These are phyloP conservation scores for Chaenogobius annularis DNA, from an alignment of 2,113 vertebrate genomes.

Conservation along the genomic window DNA sequence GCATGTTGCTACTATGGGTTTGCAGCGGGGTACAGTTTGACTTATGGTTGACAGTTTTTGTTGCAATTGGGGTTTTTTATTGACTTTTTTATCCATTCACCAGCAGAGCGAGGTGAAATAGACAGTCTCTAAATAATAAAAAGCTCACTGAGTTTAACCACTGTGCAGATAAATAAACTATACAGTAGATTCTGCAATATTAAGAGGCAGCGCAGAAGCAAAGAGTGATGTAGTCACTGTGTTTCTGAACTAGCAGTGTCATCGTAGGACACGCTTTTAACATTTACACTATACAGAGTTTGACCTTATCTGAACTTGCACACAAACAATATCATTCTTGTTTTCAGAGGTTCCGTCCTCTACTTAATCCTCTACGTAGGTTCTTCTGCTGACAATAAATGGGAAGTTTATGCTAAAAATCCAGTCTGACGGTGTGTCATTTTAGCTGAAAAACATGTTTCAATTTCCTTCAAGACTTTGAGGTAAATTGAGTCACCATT, in stretches of 20 bases:
- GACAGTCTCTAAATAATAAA: neutral
- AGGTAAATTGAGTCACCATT: no score
- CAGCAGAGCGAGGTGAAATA: neutral
- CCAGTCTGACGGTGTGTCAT: no score
- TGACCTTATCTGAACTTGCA: neutral
- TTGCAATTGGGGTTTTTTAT: neutral
- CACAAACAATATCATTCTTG: neutral
- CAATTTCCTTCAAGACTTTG: no score
- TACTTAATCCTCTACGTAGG: no score
- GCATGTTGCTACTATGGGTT: neutral
- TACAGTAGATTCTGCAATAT: neutral
- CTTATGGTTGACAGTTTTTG: neutral
- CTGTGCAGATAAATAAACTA: slow-evolving; percentile 5
- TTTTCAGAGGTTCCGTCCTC: no score
- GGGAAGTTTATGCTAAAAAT: no score
- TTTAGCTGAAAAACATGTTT: no score
- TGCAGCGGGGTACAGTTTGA: neutral
- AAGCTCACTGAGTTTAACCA: neutral
- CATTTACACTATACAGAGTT: neutral
- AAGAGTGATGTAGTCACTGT: neutral
- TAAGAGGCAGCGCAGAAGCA: neutral
- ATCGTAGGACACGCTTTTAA: neutral
- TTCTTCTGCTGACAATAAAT: no score
- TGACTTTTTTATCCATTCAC: neutral
- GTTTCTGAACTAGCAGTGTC: neutral